Percentiles rank a stretch among this genome's conserved stretches.
Evolutionary conservation across 2,113 vertebrate genomes (phyloP).

Genomic region (Onychostoma macrolepis): DNA sequence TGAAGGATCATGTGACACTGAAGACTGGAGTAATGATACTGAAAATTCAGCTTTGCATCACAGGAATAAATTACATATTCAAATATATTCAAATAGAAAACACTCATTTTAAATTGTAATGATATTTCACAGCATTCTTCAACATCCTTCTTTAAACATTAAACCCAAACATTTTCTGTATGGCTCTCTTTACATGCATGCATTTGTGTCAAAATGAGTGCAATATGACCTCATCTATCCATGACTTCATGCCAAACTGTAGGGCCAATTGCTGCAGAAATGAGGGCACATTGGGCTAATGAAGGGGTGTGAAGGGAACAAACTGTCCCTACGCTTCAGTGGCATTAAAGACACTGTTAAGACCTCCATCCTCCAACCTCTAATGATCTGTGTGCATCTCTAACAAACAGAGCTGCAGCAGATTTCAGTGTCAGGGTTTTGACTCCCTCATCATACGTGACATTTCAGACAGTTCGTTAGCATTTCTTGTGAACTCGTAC

Average conservation of each 20-base stretch:
- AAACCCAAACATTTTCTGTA: too few species aligned
- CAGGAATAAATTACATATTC: not conserved
- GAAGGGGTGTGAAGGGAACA: constrained; percentile 19
- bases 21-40: not conserved
- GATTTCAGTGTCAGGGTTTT: not conserved
- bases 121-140: not conserved
- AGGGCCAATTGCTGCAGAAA: constrained; percentile 24
- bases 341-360: constrained; percentile 14
- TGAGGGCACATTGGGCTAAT: not conserved
- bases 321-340: constrained; percentile 12
- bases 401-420: constrained; percentile 17
- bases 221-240: not conserved
- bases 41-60: not conserved
- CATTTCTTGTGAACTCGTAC: not conserved
- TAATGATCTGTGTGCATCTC: constrained; percentile 24
- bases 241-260: not conserved
- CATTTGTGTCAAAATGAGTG: not conserved
- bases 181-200: too few species aligned
- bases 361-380: not conserved
- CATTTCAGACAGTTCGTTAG: not conserved
- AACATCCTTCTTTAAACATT: too few species aligned
- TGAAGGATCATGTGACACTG: not conserved
- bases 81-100: not conserved
- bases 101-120: not conserved
- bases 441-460: not conserved